These are phyloP conservation scores for Nomada flava DNA, from an alignment of 2,888 invertebrate species.

Conservation along the genomic window DNA sequence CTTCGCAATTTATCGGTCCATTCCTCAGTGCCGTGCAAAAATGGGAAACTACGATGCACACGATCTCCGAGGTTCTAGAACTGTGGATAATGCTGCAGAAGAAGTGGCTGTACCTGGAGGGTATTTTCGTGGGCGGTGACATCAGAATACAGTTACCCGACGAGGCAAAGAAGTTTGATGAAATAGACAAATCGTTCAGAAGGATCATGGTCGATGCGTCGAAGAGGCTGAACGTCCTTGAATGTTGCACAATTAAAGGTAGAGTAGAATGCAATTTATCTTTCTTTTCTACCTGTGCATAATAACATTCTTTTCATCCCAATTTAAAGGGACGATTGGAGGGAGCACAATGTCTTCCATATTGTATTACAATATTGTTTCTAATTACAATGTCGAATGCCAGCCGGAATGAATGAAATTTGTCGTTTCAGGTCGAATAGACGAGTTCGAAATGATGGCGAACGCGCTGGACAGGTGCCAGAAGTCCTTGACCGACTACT, in stretches of 20 bases:
- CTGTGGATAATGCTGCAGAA: conserved; percentile 94
- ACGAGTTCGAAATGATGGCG: conserved; percentile 90
- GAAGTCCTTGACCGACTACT: conserved; percentile 95
- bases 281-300: too few relatives aligned
- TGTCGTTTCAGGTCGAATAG: conserved; percentile 87
- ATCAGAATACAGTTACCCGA: conserved; percentile 94
- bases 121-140: conserved; percentile 96
- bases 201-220: conserved; percentile 94
- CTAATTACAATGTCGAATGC: too few relatives aligned
- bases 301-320: too few relatives aligned
- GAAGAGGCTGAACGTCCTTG: conserved; percentile 91
- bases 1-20: conserved; percentile 95
- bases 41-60: conserved; percentile 93
- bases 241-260: conserved; percentile 89
- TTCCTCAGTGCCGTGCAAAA: conserved; percentile 93
- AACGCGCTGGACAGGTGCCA: conserved; percentile 94
- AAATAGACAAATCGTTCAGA: conserved; percentile 92
- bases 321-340: too few relatives aligned
- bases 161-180: conserved; percentile 95
- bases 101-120: conserved; percentile 96
- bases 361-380: too few relatives aligned
- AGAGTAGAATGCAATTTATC: not conserved
- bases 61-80: conserved; percentile 94
- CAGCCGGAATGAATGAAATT: too few relatives aligned
- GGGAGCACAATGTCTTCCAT: too few relatives aligned